A percentile compares a stretch with the other conserved stretches of the same genome.
These are phyloP conservation scores for Metacarcinus magister DNA, from an alignment of 2,888 invertebrate genomes.

Conservation along the genomic window DNA sequence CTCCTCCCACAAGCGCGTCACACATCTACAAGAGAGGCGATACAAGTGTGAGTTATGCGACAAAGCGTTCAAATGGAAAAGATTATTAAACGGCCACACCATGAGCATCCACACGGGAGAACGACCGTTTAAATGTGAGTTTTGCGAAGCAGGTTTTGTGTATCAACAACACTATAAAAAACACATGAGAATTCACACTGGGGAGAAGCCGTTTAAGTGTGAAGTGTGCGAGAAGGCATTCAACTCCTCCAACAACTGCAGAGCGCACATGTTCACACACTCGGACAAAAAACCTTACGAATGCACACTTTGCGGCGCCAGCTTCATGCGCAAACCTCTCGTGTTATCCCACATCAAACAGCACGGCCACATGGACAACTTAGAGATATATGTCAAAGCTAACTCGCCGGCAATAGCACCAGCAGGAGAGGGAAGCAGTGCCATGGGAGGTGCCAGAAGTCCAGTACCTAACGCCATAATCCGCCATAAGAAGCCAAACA, in stretches of 20 bases:
- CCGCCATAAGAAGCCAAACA: constrained; percentile 65
- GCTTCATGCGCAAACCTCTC: constrained; percentile 83
- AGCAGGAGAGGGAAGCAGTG: constrained; percentile 26
- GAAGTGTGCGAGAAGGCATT: constrained; percentile 92
- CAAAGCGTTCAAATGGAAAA: constrained; percentile 82
- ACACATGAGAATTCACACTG: constrained; percentile 82
- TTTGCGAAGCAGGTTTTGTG: constrained; percentile 82
- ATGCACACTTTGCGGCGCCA: constrained; percentile 82
- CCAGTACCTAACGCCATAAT: constrained; percentile 1
- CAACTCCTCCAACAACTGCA: constrained; percentile 91
- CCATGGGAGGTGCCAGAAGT: neutral
- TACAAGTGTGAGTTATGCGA: constrained; percentile 82
- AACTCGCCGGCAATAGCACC: constrained; percentile 69
- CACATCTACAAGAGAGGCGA: constrained; percentile 89
- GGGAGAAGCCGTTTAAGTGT: constrained; percentile 83
- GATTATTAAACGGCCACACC: constrained; percentile 81
- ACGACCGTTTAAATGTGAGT: constrained; percentile 81
- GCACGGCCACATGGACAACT: constrained; percentile 74
- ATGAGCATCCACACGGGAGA: constrained; percentile 85
- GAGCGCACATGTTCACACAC: constrained; percentile 83
- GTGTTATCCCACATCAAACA: constrained; percentile 80
- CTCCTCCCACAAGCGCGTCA: constrained; percentile 91
- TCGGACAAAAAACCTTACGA: constrained; percentile 83
- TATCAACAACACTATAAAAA: constrained; percentile 83
- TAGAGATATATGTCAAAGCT: constrained; percentile 78